These are phyloP conservation scores for Apistogramma diplotaenia DNA, from an alignment of 2,113 vertebrate species.

Conservation along the genomic window DNA sequence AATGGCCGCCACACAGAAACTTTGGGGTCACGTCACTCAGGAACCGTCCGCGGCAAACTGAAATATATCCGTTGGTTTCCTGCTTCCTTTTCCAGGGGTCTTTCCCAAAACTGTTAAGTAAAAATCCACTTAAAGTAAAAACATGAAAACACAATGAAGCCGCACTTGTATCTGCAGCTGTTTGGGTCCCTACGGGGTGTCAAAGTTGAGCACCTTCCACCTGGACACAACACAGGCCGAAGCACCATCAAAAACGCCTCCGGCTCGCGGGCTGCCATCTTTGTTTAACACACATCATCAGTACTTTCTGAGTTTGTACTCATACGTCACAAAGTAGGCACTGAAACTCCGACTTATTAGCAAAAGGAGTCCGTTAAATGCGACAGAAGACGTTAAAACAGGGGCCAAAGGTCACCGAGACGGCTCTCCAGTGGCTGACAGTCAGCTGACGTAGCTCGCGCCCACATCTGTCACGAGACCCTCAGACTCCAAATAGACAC, in stretches of 20 bases:
- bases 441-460: conserved; percentile 46
- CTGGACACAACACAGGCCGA: not conserved
- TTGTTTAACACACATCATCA: not conserved
- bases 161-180: too few species aligned
- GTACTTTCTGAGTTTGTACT: not conserved
- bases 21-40: not conserved
- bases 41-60: too few species aligned
- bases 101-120: too few species aligned
- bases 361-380: not conserved
- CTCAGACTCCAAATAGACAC: conserved; percentile 30
- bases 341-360: not conserved
- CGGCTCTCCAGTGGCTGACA: conserved; percentile 10
- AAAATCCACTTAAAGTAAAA: too few species aligned
- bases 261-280: not conserved
- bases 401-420: conserved; percentile 20
- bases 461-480: conserved; percentile 61
- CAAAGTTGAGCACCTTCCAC: not conserved
- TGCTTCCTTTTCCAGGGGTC: too few species aligned
- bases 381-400: not conserved
- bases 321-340: not conserved
- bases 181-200: too few species aligned
- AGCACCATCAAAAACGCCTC: not conserved
- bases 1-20: not conserved
- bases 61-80: too few species aligned
- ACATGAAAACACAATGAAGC: too few species aligned